A percentile compares a stretch with the other conserved stretches of the same genome.
Evolutionary conservation across 2,888 invertebrate genomes (phyloP).

Genomic region (Nomada ferruginata): DNA sequence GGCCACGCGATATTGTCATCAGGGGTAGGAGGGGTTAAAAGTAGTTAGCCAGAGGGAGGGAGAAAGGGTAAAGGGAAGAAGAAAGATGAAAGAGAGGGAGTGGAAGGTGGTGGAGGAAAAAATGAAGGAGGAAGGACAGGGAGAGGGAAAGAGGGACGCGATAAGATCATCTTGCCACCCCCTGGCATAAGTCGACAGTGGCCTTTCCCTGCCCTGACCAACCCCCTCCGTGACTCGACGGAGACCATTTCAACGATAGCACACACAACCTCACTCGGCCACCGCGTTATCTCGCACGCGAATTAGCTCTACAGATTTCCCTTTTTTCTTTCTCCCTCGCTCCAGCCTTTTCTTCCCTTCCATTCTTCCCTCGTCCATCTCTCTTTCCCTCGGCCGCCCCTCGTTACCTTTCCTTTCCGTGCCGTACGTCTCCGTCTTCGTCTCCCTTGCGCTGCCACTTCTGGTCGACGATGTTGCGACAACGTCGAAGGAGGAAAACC

Average conservation of each 20-base stretch:
- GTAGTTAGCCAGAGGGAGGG: conserved; percentile 70
- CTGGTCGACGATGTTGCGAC: conserved; percentile 70
- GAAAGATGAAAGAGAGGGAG: conserved; percentile 36
- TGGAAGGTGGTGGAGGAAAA: conserved; percentile 68
- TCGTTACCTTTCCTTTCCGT: conserved; percentile 39
- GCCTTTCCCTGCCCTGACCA: conserved; percentile 82
- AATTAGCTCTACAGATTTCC: conserved; percentile 83
- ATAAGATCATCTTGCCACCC: conserved; percentile 78
- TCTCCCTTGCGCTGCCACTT: conserved; percentile 64
- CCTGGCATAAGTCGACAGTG: conserved; percentile 79
- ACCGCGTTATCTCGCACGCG: conserved; percentile 83
- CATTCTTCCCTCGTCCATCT: conserved; percentile 29
- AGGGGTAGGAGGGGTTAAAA: conserved; percentile 76
- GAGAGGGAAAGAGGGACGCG: conserved; percentile 57
- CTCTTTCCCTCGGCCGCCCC: conserved; percentile 13
- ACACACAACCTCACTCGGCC: conserved; percentile 68
- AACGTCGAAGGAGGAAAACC: conserved; percentile 68
- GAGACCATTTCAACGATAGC: conserved; percentile 78
- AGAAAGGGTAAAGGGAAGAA: conserved; percentile 57
- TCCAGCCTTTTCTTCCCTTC: conserved; percentile 22
- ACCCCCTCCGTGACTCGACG: conserved; percentile 80
- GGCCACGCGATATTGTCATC: conserved; percentile 85
- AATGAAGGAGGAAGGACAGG: conserved; percentile 64
- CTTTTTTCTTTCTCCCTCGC: conserved; percentile 62
- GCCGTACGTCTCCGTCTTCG: conserved; percentile 30